These are phyloP conservation scores for Pinctada fucata DNA, from an alignment of 2,888 invertebrate genomes.

Conservation along the genomic window DNA sequence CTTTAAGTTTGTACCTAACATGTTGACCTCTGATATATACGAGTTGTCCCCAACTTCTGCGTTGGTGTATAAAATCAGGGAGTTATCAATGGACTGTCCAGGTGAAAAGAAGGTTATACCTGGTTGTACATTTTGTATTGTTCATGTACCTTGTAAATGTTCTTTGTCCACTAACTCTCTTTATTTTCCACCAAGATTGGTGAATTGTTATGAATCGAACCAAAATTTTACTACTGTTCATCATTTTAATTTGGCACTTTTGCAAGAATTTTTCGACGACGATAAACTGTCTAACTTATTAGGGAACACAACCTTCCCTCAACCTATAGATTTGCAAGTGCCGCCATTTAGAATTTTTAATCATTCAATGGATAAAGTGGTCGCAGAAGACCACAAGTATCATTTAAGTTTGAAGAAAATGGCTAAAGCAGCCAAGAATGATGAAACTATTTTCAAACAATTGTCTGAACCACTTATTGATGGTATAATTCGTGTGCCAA, in stretches of 20 bases:
- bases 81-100: constrained; percentile 26
- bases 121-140: constrained; percentile 29
- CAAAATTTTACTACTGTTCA: not conserved
- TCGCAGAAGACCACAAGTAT: too few relatives aligned
- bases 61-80: constrained; percentile 20
- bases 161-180: too few relatives aligned
- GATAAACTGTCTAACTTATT: too few relatives aligned
- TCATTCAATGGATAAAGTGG: too few relatives aligned
- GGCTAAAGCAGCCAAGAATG: too few relatives aligned
- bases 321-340: constrained; percentile 9
- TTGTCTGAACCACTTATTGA: too few relatives aligned
- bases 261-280: constrained; percentile 33
- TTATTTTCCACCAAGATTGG: too few relatives aligned
- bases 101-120: constrained; percentile 10
- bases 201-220: too few relatives aligned
- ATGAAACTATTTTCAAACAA: too few relatives aligned
- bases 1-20: constrained; percentile 17
- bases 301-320: too few relatives aligned
- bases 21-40: constrained; percentile 4
- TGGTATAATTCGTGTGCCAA: too few relatives aligned
- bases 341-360: constrained; percentile 17
- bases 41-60: constrained; percentile 28
- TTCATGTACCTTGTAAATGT: not conserved
- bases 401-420: too few relatives aligned
- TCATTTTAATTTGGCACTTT: constrained; percentile 11